A percentile compares a stretch with the other conserved stretches of the same genome.
These are phyloP conservation scores for Zelleria hepariella DNA, from an alignment of 2,888 invertebrate genomes.

Conservation along the genomic window DNA sequence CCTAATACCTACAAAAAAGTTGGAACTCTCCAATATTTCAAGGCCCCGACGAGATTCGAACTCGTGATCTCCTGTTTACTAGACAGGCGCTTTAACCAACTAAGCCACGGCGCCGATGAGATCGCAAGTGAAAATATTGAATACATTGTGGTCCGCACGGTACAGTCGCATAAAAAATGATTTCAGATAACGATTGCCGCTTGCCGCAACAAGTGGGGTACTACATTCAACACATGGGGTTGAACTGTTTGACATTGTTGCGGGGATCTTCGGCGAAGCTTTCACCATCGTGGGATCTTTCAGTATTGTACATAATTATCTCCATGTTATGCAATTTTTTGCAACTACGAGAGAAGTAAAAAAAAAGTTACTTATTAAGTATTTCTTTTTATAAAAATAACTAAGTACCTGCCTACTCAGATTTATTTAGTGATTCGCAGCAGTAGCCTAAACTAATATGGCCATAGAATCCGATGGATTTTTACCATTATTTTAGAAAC, in stretches of 20 bases:
- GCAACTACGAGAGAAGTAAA: too few species aligned
- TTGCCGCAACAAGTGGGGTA: conserved; percentile 76
- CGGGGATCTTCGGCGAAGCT: conserved; percentile 24
- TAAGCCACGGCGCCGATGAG: conserved; percentile 67
- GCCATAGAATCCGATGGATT: too few species aligned
- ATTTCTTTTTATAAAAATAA: too few species aligned
- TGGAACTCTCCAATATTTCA: not conserved
- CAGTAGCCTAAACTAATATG: too few species aligned
- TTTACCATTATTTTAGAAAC: too few species aligned
- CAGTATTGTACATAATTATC: conserved; percentile 22
- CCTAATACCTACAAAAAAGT: too few species aligned
- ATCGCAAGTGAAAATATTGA: conserved; percentile 22
- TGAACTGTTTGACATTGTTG: conserved; percentile 53
- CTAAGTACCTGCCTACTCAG: too few species aligned
- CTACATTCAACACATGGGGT: conserved; percentile 57
- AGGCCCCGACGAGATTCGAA: conserved; percentile 73
- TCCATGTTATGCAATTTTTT: conserved; percentile 6
- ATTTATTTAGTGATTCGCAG: too few species aligned
- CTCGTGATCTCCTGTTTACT: conserved; percentile 72
- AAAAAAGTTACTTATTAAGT: too few species aligned
- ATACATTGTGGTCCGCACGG: not conserved
- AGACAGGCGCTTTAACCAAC: conserved; percentile 73
- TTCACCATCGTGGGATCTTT: conserved; percentile 20
- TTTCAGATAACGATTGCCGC: conserved; percentile 76
- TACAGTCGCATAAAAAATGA: not conserved